Evolutionary conservation across 2,113 vertebrate genomes (phyloP).

Genomic region (Ictalurus punctatus): DNA sequence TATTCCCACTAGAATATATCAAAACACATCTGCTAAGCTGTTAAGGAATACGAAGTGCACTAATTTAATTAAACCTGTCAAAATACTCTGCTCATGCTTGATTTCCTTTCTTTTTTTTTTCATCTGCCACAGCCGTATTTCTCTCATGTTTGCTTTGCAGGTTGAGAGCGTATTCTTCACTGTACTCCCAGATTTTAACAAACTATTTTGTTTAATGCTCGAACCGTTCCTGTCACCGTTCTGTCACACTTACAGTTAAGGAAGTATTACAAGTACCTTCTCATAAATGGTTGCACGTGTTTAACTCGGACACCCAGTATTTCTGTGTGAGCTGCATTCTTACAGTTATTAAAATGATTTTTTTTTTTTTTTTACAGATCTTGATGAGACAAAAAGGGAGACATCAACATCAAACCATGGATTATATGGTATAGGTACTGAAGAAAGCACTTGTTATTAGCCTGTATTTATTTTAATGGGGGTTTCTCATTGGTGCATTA

Average conservation of each 20-base stretch:
- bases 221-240: not conserved
- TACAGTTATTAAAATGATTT: no score
- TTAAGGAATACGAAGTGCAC: not conserved
- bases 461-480: not conserved
- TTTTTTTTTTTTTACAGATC: no score
- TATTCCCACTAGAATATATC: not conserved
- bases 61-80: not conserved
- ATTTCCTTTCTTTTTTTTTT: not conserved
- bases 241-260: not conserved
- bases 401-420: no score
- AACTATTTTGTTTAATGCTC: not conserved
- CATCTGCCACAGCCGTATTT: not conserved
- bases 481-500: not conserved
- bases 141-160: not conserved
- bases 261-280: not conserved
- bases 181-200: not conserved
- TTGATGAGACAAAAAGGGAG: no score
- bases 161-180: not conserved
- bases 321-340: not conserved
- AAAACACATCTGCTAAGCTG: not conserved
- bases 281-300: not conserved
- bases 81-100: not conserved
- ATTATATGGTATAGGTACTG: not conserved
- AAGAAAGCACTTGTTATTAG: not conserved
- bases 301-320: not conserved